Base-by-base conservation (phyloP, 2,888 invertebrate genomes). In the Papilio demoleus region DNA sequence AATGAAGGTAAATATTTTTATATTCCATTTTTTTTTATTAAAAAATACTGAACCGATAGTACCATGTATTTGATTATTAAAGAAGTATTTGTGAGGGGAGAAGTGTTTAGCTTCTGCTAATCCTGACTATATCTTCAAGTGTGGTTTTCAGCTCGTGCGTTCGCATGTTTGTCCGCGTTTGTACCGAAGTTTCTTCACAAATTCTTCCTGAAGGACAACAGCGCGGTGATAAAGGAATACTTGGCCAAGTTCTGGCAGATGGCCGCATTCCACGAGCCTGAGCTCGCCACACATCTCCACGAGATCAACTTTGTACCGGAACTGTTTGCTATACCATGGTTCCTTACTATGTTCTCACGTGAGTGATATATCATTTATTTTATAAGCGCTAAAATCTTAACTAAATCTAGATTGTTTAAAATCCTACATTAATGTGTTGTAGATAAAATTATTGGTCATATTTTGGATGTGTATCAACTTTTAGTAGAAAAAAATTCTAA, bases 271-370 rank as follows among this genome's bases (percentile, higher is more conserved):
- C 98, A 99, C 83, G 99, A 99, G 86, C 98, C 99, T 0, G 94
- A 95, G 69, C 88, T 99, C 69, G 97, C 98, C 1, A 97, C 97
- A 82, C 99, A 99, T 88, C 93, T 99, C 60, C 95, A 96, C 78
- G 95, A 96, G 17, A 99, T 99, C 75, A 97, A 96, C 81, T 99
- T 99, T 85, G 97, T 97, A 75, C 99, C 99, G 0, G 99, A 99
- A 88, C 93, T 99, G 17, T 99, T 99, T 88, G 98, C 99, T 22
- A 99, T 99, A 85, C 99, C 99, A 0, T 99, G 99, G 99, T 99
- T 99, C 86, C 93, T 99, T 40, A 99, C 99, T 6, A 98, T 99
- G 97, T 99, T 98, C 92, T 98, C 99, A 69, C 99, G 98, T 99
- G 91, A 95, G 96, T 47, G 19, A 4, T 19, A 22, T 22, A 47